Evolutionary conservation across 1,140 invertebrate genomes (phyloP).

Genomic region (Formica selysi): DNA sequence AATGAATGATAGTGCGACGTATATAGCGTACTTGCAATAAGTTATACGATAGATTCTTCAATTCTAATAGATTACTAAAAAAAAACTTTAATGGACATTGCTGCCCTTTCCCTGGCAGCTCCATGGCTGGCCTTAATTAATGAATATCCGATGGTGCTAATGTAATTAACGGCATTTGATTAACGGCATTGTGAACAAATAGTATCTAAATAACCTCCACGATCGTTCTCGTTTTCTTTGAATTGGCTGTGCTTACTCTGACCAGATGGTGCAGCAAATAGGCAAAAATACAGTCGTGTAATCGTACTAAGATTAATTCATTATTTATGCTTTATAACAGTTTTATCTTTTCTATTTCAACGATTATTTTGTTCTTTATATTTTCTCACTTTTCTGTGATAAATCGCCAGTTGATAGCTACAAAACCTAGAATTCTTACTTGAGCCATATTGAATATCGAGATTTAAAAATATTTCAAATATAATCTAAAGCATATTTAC

Average conservation of each 20-base stretch:
- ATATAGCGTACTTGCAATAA: neutral
- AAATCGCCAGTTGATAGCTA: conserved; percentile 12
- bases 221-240: conserved; percentile 22
- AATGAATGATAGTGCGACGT: neutral
- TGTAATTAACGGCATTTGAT: conserved; percentile 70
- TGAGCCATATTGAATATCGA: neutral
- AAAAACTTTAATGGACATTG: conserved; percentile 58
- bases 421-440: neutral
- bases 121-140: conserved; percentile 66
- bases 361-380: neutral
- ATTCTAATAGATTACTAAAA: conserved; percentile 20
- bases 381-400: neutral
- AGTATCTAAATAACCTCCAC: conserved; percentile 40
- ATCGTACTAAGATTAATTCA: conserved; percentile 37
- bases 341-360: neutral
- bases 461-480: neutral
- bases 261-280: conserved; percentile 29
- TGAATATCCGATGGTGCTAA: conserved; percentile 65
- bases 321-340: conserved; percentile 25
- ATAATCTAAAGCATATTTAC: neutral
- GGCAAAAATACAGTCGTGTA: conserved; percentile 17
- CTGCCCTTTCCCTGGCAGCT: neutral
- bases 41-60: neutral
- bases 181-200: conserved; percentile 42
- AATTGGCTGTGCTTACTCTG: conserved; percentile 21